These are phyloP conservation scores for Leucoraja erinaceus DNA, from an alignment of 2,113 vertebrate species.

Conservation along the genomic window DNA sequence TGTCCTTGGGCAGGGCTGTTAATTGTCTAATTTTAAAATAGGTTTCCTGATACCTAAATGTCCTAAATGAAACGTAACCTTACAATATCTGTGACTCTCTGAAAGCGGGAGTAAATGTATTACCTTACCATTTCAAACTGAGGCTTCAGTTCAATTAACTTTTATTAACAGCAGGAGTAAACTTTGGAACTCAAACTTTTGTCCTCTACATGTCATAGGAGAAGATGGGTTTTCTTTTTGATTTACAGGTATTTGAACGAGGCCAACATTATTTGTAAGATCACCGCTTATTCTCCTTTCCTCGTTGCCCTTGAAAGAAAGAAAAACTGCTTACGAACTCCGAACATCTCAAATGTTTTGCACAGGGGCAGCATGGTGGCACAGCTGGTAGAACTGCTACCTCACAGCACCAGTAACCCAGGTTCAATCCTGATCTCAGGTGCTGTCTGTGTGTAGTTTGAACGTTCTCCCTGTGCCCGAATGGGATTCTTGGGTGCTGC, in stretches of 20 bases:
- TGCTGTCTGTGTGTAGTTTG: too few relatives aligned
- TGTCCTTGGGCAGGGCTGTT: not conserved
- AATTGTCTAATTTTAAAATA: not conserved
- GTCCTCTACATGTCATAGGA: not conserved
- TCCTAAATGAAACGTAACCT: not conserved
- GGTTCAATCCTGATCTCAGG: too few relatives aligned
- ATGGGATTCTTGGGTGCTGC: too few relatives aligned
- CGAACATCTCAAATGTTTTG: too few relatives aligned
- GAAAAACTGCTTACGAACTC: too few relatives aligned
- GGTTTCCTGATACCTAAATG: not conserved
- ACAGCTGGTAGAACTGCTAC: too few relatives aligned
- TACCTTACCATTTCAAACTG: not conserved
- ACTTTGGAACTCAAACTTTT: not conserved
- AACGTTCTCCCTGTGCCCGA: too few relatives aligned
- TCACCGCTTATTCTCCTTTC: not conserved
- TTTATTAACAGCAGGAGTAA: not conserved
- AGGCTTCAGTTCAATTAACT: not conserved
- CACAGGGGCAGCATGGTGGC: too few relatives aligned
- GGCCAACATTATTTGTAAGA: not conserved
- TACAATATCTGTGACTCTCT: not conserved
- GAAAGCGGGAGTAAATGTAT: not conserved
- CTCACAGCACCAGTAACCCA: too few relatives aligned
- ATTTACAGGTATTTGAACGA: not conserved
- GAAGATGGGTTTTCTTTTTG: not conserved
- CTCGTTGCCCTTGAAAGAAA: not conserved